Evolutionary conservation across 2,888 invertebrate genomes (phyloP), one percentile per base, ranked within the genome.

Genomic region (Xanthia togata): DNA sequence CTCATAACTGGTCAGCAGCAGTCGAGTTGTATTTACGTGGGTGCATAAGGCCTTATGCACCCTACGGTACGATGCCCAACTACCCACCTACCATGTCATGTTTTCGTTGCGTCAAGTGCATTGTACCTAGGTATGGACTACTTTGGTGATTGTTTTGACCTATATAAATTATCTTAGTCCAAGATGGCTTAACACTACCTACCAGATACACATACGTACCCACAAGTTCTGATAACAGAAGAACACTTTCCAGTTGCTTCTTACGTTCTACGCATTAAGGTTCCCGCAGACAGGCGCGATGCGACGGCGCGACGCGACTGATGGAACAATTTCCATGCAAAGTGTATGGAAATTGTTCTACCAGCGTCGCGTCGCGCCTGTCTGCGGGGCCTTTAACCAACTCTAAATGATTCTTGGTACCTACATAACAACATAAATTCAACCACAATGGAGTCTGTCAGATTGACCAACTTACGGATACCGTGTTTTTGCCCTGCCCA

Each of bases 401-500:
- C 23, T 57, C 9, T 8, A 50, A n/a, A 59, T 62, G 53, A 64
- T 50, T n/a, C 14, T 57, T 44, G 47, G 17, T 80, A 5, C 17
- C 17, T 17, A 59, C n/a, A n/a, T n/a, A n/a, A 31, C 31, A 72
- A 70, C 60, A 60, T 72, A 68, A 71, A 64, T 38, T 62, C 50
- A n/a, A 60, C 44, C 17, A 9, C 67, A 70, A 57, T 79, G 31
- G n/a, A 74, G 81, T 65, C 60, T 83, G 59, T 77, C 65, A 67
- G 71, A 41, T 78, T 81, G 81, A 73, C 75, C 75, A 75, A 81
- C 74, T 73, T 71, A 64, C 53, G 41, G 63, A 72, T 63, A 78
- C 72, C 57, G 44, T 72, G 69, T 67, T 68, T 63, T 73, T 73
- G 76, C 85, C 86, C 79, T 84, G 75, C 79, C 76, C 76, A 85